Conservation (phyloP, 2,797 vertebrate species). For the Sorex maritimensis region DNA sequence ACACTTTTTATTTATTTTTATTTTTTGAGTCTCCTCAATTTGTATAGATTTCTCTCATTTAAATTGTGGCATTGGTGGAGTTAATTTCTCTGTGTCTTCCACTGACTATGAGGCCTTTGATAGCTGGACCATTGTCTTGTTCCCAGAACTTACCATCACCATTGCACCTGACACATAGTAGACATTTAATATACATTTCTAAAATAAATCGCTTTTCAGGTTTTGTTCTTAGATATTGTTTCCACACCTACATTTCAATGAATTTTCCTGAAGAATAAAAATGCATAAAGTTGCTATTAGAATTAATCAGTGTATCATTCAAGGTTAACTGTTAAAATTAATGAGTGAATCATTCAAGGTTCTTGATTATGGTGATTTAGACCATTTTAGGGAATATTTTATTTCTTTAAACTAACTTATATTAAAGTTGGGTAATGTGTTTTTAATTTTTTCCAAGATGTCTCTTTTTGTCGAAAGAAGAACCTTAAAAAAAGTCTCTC, state of each 20-base stretch:
- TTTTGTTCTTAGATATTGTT: neutral
- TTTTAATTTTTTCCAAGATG: neutral
- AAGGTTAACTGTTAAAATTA: too few species aligned
- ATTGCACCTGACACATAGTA: neutral
- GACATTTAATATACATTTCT: neutral
- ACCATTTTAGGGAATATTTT: neutral
- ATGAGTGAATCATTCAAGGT: neutral
- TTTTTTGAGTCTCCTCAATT: neutral
- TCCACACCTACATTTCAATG: neutral
- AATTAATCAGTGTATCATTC: too few species aligned
- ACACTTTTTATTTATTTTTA: neutral
- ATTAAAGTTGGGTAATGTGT: neutral
- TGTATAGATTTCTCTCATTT: neutral
- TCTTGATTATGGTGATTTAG: neutral
- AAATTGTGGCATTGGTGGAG: too few species aligned
- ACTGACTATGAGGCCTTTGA: neutral
- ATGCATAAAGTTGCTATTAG: neutral
- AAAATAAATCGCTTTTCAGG: neutral
- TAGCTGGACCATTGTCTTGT: neutral
- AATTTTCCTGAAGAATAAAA: neutral
- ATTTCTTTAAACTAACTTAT: neutral
- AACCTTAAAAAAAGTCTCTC: slow-evolving; percentile 13
- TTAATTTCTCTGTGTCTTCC: slow-evolving; percentile 1
- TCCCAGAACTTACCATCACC: neutral
- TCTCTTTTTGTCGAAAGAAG: slow-evolving; percentile 31